Evolutionary conservation across 1,140 invertebrate species (phyloP).

Genomic region (Chironomus tepperi): DNA sequence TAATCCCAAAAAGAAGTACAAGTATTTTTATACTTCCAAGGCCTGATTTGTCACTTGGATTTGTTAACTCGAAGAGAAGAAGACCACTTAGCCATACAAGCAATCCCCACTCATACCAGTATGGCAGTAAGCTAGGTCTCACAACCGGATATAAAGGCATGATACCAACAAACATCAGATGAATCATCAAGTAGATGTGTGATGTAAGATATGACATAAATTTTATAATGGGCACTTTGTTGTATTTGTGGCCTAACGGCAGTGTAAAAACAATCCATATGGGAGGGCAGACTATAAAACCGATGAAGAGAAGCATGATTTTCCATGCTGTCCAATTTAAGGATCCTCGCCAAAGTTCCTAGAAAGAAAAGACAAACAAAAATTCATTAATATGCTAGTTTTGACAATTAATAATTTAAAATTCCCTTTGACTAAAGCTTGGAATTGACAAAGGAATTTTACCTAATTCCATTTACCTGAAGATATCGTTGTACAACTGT

Average conservation of each 20-base stretch:
- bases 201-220: constrained; percentile 99
- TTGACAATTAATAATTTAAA: no score
- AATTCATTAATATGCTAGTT: no score
- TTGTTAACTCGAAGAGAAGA: constrained; percentile 90
- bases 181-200: constrained; percentile 92
- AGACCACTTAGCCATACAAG: constrained; percentile 93
- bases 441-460: no score
- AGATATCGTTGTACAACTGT: constrained; percentile 82
- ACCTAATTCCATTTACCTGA: constrained; percentile 49
- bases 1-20: constrained; percentile 84
- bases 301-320: constrained; percentile 82
- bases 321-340: constrained; percentile 94
- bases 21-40: constrained; percentile 88
- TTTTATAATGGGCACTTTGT: constrained; percentile 96
- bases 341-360: constrained; percentile 94
- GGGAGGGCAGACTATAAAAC: constrained; percentile 87
- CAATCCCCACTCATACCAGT: constrained; percentile 95
- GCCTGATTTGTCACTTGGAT: constrained; percentile 90
- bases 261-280: constrained; percentile 95
- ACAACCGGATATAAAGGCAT: constrained; percentile 78
- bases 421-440: background rate
- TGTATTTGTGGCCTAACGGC: constrained; percentile 89
- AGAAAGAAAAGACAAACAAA: no score
- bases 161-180: constrained; percentile 84
- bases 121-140: constrained; percentile 59